Percentiles rank a stretch among this genome's conserved stretches.
Evolutionary conservation across 1,140 invertebrate genomes (phyloP).

Genomic region (Homalodisca vitripennis): DNA sequence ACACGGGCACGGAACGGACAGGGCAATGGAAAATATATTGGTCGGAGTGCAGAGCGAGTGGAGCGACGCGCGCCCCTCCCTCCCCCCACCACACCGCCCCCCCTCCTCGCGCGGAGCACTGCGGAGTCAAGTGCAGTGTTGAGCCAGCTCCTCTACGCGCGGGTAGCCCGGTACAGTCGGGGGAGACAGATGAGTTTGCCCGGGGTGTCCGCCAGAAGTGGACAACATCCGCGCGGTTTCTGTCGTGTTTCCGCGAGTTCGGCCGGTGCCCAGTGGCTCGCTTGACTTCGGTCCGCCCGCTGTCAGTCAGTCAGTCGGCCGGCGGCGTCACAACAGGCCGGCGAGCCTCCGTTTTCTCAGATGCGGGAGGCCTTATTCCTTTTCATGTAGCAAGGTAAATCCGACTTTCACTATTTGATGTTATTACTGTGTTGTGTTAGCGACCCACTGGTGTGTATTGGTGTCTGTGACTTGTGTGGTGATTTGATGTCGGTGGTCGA

Average conservation of each 20-base stretch:
- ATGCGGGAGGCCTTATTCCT: slow-evolving; percentile 52
- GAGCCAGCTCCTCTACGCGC: not conserved
- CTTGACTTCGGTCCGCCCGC: not conserved
- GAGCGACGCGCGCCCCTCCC: not conserved
- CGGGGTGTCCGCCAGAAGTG: not conserved
- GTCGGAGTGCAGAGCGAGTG: not conserved
- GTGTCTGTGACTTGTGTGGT: no score
- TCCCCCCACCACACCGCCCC: not conserved
- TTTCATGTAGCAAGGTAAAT: slow-evolving; percentile 58
- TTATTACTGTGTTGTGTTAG: no score
- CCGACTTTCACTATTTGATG: no score
- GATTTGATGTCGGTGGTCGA: no score
- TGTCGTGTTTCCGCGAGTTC: slow-evolving; percentile 1
- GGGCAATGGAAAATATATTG: slow-evolving; percentile 31
- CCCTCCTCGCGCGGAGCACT: slow-evolving; percentile 12
- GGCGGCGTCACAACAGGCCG: slow-evolving; percentile 57
- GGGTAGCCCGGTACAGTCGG: not conserved
- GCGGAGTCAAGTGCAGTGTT: slow-evolving; percentile 28
- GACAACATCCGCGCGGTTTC: not conserved
- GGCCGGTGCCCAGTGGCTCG: no score
- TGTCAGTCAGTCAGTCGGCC: slow-evolving; percentile 48
- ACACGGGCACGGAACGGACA: slow-evolving; percentile 2
- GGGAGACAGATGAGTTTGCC: not conserved
- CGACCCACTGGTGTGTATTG: no score
- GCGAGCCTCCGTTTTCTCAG: slow-evolving; percentile 53